Evolutionary conservation across 2,113 vertebrate genomes (phyloP), one percentile per base, ranked within the genome.

Genomic region (Notechis scutatus): DNA sequence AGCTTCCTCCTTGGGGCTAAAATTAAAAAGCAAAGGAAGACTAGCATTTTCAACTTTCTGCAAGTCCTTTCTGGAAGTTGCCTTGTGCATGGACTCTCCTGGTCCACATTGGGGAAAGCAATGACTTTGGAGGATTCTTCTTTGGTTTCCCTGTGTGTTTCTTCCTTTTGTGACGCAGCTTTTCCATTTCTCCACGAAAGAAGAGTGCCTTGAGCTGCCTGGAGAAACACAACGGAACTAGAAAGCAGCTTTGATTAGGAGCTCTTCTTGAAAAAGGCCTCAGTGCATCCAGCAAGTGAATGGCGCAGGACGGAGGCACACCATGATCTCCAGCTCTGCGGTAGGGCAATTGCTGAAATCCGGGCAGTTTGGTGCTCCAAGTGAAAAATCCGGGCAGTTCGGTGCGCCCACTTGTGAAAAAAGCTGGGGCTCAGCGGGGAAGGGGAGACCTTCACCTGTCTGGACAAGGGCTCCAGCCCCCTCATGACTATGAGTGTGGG

Each of bases 241-340:
- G 59, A 14, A n/a, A 64, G 10, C 4, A n/a, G 26, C 3, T 64
- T 64, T 29, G 29, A 64, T 64, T 64, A 64, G 61, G 61, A 64
- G 59, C 59, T 24, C 10, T 26, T 64, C 59, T 29, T 64, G 61
- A 29, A n/a, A 64, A 64, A 64, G 26, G 11, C 61, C 11, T 64
- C 61, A 64, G 11, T n/a, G 11, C 1, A 4, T 64, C 11, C 0
- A 3, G 26, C 26, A 64, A 64, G 4, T 0, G 26, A 14, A 26
- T 11, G 26, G 11, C 4, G 0, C 0, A 11, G 26, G 59, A 8
- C 24, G 1, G 9, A 61, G 9, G 24, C 26, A 29, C 23, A 0
- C 61, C 26, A 64, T n/a, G 61, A 2, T 14, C 61, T 64, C 26
- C 61, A 64, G 11, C 4, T 64, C 61, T 12, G 11, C 0, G 8